Percentiles rank a stretch among this genome's conserved stretches.
Conservation (phyloP, 2,888 invertebrate species). For the Drosophila anomelani region DNA sequence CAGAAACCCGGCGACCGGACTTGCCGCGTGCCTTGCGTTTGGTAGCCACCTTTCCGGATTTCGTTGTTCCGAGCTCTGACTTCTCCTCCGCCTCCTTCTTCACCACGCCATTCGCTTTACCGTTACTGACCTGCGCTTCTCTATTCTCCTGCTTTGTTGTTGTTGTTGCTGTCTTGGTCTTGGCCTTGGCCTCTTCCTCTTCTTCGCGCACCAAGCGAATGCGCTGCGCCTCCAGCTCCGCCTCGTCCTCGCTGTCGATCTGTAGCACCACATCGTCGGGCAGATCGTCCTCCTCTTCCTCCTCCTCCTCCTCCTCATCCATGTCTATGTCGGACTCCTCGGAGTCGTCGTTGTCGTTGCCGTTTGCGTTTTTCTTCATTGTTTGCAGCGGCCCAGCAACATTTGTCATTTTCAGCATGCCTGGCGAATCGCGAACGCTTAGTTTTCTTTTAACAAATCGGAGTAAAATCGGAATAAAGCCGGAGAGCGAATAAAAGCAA, state of each 20-base stretch:
- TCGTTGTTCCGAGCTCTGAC: slow-evolving; percentile 11
- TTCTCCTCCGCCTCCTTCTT: slow-evolving; percentile 21
- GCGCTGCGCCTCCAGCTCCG: slow-evolving; percentile 81
- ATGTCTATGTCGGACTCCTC: slow-evolving; percentile 69
- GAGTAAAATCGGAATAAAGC: slow-evolving; percentile 15
- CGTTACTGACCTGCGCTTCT: slow-evolving; percentile 48
- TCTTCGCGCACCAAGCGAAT: slow-evolving; percentile 71
- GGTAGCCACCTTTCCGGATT: slow-evolving; percentile 10
- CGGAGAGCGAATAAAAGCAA: slow-evolving; percentile 23
- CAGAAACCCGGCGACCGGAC: slow-evolving; percentile 25
- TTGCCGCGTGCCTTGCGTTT: slow-evolving; percentile 66
- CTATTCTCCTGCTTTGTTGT: slow-evolving; percentile 17
- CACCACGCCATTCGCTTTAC: slow-evolving; percentile 11
- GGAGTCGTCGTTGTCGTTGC: slow-evolving; percentile 65
- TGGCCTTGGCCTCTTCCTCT: slow-evolving; percentile 53
- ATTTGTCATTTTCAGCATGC: slow-evolving; percentile 74
- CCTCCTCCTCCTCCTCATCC: slow-evolving; percentile 61
- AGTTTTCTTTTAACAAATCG: slow-evolving; percentile 39
- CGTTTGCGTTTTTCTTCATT: slow-evolving; percentile 59
- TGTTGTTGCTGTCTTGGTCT: slow-evolving; percentile 51
- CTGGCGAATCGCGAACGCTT: slow-evolving; percentile 41
- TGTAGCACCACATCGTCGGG: slow-evolving; percentile 72
- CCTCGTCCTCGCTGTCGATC: slow-evolving; percentile 82
- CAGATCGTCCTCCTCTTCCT: slow-evolving; percentile 65
- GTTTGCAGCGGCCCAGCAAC: slow-evolving; percentile 52